Evolutionary conservation across 2,113 vertebrate genomes (phyloP).

Genomic region (Petaurus breviceps): DNA sequence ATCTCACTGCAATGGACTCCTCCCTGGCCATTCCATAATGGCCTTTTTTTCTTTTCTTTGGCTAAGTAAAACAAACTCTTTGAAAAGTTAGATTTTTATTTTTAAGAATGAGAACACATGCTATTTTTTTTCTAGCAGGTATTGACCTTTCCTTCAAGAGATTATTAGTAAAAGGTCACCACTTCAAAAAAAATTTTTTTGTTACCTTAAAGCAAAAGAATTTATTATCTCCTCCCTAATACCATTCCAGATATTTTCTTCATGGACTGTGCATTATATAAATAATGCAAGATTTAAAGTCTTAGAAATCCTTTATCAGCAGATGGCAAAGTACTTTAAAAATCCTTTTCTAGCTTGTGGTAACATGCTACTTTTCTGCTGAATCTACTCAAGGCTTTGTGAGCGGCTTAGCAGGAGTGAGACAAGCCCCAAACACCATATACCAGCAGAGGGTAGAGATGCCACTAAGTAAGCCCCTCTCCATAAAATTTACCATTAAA

Average conservation of each 20-base stretch:
- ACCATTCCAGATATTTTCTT: conserved; percentile 73
- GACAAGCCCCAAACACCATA: neutral
- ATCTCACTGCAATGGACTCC: neutral
- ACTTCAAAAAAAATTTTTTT: conserved; percentile 16
- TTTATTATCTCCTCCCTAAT: conserved; percentile 74
- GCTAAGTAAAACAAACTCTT: conserved; percentile 58
- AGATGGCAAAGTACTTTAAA: conserved; percentile 76
- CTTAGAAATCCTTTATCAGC: conserved; percentile 81
- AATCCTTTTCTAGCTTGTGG: conserved; percentile 73
- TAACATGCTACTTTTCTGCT: conserved; percentile 64
- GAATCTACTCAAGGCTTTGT: conserved; percentile 69
- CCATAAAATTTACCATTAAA: conserved; percentile 38
- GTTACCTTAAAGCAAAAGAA: conserved; percentile 75
- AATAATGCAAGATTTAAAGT: conserved; percentile 75
- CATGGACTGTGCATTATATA: conserved; percentile 67
- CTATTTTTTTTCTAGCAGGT: conserved; percentile 43
- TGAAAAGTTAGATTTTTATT: conserved; percentile 50
- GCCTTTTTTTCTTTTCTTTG: conserved; percentile 23
- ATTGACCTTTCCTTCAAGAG: conserved; percentile 67
- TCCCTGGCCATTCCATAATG: neutral
- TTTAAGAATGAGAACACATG: conserved; percentile 51
- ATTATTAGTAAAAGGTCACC: conserved; percentile 62
- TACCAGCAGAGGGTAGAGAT: conserved; percentile 21
- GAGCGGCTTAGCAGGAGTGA: conserved; percentile 46
- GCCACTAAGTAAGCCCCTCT: conserved; percentile 16